A percentile compares a stretch with the other conserved stretches of the same genome.
phyloP scores from a whole-genome alignment of 1,140 invertebrate species.

The Drosophila athabasca region DNA sequence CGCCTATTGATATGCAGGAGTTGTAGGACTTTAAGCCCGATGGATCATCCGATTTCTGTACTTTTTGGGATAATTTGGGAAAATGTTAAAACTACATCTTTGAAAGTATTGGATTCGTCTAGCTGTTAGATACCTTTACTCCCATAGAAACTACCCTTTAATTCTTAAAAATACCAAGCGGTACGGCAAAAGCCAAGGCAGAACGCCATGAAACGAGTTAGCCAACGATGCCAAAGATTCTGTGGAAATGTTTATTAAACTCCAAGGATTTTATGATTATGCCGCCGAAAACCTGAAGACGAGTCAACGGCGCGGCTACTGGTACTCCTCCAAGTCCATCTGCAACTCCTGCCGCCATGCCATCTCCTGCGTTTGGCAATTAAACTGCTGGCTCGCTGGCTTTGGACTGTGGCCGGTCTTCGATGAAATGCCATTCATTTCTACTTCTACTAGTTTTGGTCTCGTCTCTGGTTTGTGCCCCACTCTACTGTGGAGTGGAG shows the following conservation, averaged over 20 bases:
- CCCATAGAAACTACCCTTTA: too few relatives aligned
- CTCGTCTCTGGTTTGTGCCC: constrained; percentile 21
- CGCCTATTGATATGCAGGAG: too few relatives aligned
- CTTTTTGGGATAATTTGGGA: too few relatives aligned
- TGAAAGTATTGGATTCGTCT: too few relatives aligned
- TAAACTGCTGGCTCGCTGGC: constrained; percentile 68
- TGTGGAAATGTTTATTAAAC: constrained; percentile 81
- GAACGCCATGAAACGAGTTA: constrained; percentile 77
- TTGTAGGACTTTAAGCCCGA: too few relatives aligned
- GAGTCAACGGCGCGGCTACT: constrained; percentile 27
- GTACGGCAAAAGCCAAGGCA: constrained; percentile 47
- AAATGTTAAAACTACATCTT: too few relatives aligned
- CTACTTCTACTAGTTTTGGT: constrained; percentile 36
- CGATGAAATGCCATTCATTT: constrained; percentile 80
- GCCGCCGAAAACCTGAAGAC: constrained; percentile 49
- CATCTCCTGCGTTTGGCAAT: constrained; percentile 70
- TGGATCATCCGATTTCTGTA: too few relatives aligned
- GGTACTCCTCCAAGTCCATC: constrained; percentile 2
- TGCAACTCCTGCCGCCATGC: constrained; percentile 4
- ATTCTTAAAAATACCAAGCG: too few relatives aligned
- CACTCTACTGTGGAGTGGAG: background rate
- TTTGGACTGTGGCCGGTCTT: constrained; percentile 28
- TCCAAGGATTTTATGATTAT: constrained; percentile 79
- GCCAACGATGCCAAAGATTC: constrained; percentile 78
- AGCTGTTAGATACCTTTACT: too few relatives aligned